Percentiles rank a stretch among this genome's conserved stretches.
Evolutionary conservation across 2,113 vertebrate genomes (phyloP).

Genomic region (Aptenodytes patagonicus): DNA sequence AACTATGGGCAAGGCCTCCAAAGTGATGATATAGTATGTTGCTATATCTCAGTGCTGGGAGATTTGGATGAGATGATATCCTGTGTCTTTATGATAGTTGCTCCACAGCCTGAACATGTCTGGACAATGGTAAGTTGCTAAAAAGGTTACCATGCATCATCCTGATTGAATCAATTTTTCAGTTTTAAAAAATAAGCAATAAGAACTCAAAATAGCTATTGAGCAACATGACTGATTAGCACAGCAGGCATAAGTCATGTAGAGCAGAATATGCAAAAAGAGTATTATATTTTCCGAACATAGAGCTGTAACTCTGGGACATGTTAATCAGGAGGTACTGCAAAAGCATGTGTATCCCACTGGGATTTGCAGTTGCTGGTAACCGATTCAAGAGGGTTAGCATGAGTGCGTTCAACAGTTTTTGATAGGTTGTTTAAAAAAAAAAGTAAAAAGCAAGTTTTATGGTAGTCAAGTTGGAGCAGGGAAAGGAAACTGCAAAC

Average conservation of each 20-base stretch:
- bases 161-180: neutral
- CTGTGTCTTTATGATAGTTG: neutral
- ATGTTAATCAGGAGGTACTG: slow-evolving; percentile 16
- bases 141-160: neutral
- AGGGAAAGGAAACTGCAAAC: neutral
- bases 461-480: neutral
- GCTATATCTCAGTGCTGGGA: neutral
- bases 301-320: neutral
- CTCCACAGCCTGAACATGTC: neutral
- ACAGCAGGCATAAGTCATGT: slow-evolving; percentile 6
- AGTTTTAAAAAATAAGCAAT: neutral
- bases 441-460: neutral
- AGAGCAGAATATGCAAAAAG: slow-evolving; percentile 3
- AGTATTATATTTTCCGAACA: neutral
- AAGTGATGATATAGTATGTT: neutral
- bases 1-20: neutral
- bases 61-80: neutral
- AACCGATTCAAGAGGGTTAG: neutral
- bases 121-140: neutral
- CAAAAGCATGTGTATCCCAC: neutral
- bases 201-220: slow-evolving; percentile 3
- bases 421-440: neutral
- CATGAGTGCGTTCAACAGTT: neutral
- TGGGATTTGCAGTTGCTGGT: neutral
- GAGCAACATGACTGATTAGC: slow-evolving; percentile 3